phyloP scores from a whole-genome alignment of 92 coral and sea anemone species.

The Zoanthus sociatus region DNA sequence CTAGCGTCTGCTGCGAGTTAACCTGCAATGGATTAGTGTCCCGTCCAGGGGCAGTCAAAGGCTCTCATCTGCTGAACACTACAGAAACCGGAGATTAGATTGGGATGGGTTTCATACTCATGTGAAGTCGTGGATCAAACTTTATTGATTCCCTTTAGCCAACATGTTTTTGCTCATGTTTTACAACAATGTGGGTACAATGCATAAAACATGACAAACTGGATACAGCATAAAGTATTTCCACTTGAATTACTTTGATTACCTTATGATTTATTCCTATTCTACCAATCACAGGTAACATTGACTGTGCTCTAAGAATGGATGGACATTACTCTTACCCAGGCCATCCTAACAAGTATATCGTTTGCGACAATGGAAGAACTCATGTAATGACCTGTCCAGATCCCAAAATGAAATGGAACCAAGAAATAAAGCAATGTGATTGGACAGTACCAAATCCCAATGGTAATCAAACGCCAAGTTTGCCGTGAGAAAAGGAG shows the following conservation, averaged over 20 bases:
- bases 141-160: too few relatives aligned
- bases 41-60: too few relatives aligned
- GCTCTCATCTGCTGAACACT: too few relatives aligned
- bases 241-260: background rate
- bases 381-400: conserved; percentile 45
- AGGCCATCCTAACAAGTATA: conserved; percentile 22
- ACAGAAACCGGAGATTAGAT: too few relatives aligned
- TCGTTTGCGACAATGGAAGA: conserved; percentile 43
- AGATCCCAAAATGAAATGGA: conserved; percentile 18
- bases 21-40: too few relatives aligned
- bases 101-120: too few relatives aligned
- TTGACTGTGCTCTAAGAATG: conserved; percentile 6
- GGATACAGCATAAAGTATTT: background rate
- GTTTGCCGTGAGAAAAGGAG: background rate
- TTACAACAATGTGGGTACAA: too few relatives aligned
- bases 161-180: too few relatives aligned
- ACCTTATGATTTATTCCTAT: background rate
- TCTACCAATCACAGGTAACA: background rate
- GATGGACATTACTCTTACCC: conserved; percentile 27
- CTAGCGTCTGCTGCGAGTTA: too few relatives aligned
- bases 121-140: too few relatives aligned
- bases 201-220: too few relatives aligned
- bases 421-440: conserved; percentile 13
- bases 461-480: background rate
- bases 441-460: conserved; percentile 6